phyloP scores from a whole-genome alignment of 2,888 invertebrate species.

The Leptinotarsa juncta region DNA sequence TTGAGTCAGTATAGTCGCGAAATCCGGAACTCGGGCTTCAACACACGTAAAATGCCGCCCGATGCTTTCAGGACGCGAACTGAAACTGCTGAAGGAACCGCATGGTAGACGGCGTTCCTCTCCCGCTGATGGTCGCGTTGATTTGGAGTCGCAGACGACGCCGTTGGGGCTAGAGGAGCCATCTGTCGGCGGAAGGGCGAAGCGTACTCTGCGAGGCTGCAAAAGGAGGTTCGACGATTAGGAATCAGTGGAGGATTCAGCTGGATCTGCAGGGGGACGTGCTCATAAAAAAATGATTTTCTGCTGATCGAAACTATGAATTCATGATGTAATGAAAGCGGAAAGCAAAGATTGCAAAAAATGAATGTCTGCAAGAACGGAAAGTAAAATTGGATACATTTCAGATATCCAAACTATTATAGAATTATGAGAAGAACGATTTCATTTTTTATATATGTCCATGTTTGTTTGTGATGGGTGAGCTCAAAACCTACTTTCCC shows the following conservation, averaged over 20 bases:
- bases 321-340: too few species aligned
- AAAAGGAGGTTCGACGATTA: conserved; percentile 34
- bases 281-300: too few species aligned
- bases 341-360: too few species aligned
- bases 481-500: too few species aligned
- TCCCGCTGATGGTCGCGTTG: conserved; percentile 26
- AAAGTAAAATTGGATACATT: too few species aligned
- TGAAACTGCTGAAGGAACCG: conserved; percentile 16
- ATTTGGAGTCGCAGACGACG: conserved; percentile 38
- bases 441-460: too few species aligned
- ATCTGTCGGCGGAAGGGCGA: conserved; percentile 60
- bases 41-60: conserved; percentile 18
- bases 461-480: too few species aligned
- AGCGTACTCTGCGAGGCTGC: conserved; percentile 61
- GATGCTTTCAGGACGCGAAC: conserved; percentile 26
- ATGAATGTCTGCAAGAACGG: too few species aligned
- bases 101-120: neutral
- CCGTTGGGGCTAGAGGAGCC: conserved; percentile 42
- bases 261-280: too few species aligned
- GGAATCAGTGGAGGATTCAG: neutral
- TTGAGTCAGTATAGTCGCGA: conserved; percentile 29
- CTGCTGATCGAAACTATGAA: too few species aligned
- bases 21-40: conserved; percentile 13
- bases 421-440: too few species aligned
- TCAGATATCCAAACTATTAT: too few species aligned